Base-by-base conservation (phyloP, 2,113 vertebrate species). In the Caranx ignobilis region DNA sequence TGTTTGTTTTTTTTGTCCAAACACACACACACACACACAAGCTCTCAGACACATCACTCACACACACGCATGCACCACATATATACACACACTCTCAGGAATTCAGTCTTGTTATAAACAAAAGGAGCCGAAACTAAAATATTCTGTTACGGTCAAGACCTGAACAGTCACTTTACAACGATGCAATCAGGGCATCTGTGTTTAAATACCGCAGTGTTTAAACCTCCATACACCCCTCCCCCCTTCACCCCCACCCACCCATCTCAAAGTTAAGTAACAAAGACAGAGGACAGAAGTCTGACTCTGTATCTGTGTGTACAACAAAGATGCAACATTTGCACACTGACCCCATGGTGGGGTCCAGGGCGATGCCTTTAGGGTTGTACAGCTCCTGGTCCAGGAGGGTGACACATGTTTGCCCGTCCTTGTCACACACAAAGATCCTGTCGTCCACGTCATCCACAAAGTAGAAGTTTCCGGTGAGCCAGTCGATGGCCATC, bases 401-500 rank as follows among this genome's bases (percentile, higher is more conserved):
- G 85, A 99, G 93, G 0, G 97, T 99, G 86, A 99, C 97, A 13
- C 98, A 99, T 2, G 96, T 99, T 89, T 95, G 94, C 0, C 98
- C 98, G 0, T 97, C 96, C 75, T 96, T 96, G 93, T 98, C 97
- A 90, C 98, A 99, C 70, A 99, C 98, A 0, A 99, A 99, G 92
- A 99, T 97, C 73, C 97, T 94, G 88, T 99, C 97, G 1, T 99
- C 97, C 1, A 99, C 97, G 87, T 99, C 97, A 65, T 99, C 98
- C 91, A 99, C 98, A 39, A 99, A 99, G 95, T 99, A 99, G 95
- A 99, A 98, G 95, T 99, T 99, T 88, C 98, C 98, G 0, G 98
- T 99, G 54, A 99, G 96, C 98, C 98, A 99, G 89, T 99, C 98
- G 0, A 99, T 97, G 43, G 98, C 98, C 97, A 99, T 99, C 95